A percentile compares a stretch with the other conserved stretches of the same genome.
These are phyloP conservation scores for Apamea crenata DNA, from an alignment of 2,888 invertebrate species.

Conservation along the genomic window DNA sequence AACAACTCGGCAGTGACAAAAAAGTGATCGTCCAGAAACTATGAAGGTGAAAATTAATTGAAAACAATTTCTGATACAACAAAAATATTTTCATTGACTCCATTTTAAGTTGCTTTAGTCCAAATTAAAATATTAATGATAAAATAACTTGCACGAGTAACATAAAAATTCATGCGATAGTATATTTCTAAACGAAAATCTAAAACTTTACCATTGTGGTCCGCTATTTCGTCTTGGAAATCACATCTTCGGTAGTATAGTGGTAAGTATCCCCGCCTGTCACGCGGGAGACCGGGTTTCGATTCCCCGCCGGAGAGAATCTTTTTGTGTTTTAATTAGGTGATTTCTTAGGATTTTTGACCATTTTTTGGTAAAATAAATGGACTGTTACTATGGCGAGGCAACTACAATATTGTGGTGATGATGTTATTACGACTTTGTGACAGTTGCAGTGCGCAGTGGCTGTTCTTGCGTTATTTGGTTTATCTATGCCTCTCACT, in stretches of 20 bases:
- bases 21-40: slow-evolving; percentile 40
- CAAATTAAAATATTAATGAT: background rate
- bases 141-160: background rate
- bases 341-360: background rate
- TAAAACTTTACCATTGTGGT: accelerated
- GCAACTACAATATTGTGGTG: background rate
- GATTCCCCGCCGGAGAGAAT: slow-evolving; percentile 72
- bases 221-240: too few relatives aligned
- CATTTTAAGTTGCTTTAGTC: background rate
- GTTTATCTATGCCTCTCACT: too few relatives aligned
- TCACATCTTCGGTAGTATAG: slow-evolving; percentile 90
- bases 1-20: slow-evolving; percentile 59
- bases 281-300: slow-evolving; percentile 87
- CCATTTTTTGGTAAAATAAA: background rate
- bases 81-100: background rate
- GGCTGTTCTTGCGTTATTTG: background rate
- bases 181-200: slow-evolving; percentile 37
- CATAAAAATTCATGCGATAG: background rate
- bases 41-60: too few relatives aligned
- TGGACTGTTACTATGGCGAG: background rate
- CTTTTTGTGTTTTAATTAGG: slow-evolving; percentile 36
- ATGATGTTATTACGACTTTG: background rate
- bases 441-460: background rate
- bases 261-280: slow-evolving; percentile 91
- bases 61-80: background rate